These are phyloP conservation scores for Siniperca chuatsi DNA, from an alignment of 2,113 vertebrate species.

Conservation along the genomic window DNA sequence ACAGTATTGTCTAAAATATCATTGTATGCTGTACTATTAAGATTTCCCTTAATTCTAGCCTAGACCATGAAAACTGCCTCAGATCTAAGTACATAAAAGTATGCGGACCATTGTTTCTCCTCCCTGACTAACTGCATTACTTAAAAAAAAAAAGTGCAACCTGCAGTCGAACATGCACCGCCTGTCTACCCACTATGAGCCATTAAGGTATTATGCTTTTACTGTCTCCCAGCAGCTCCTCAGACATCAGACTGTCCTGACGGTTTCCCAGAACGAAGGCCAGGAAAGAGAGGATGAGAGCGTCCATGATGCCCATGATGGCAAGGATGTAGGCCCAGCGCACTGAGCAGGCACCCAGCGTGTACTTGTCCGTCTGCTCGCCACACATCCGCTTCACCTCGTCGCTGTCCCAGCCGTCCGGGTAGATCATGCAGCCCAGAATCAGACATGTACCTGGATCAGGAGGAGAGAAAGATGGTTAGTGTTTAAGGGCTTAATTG, in stretches of 20 bases:
- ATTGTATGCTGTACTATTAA: too few relatives aligned
- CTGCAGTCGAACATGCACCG: not conserved
- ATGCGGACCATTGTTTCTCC: not conserved
- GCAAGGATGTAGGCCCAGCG: slow-evolving; percentile 96
- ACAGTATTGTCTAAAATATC: too few relatives aligned
- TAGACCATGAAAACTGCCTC: not conserved
- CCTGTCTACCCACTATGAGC: not conserved
- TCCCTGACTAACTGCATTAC: not conserved
- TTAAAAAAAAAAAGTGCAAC: not conserved
- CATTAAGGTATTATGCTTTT: slow-evolving; percentile 74
- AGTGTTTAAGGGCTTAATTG: not conserved
- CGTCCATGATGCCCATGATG: slow-evolving; percentile 99
- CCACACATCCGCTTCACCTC: slow-evolving; percentile 99
- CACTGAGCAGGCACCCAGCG: slow-evolving; percentile 92
- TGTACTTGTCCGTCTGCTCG: slow-evolving; percentile 99
- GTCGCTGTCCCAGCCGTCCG: slow-evolving; percentile 98
- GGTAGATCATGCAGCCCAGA: slow-evolving; percentile 99
- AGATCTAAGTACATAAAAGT: not conserved
- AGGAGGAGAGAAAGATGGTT: slow-evolving; percentile 44
- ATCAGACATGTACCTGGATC: slow-evolving; percentile 93
- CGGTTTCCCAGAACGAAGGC: slow-evolving; percentile 92
- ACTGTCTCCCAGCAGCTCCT: slow-evolving; percentile 97
- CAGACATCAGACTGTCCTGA: slow-evolving; percentile 97
- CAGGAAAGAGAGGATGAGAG: slow-evolving; percentile 86
- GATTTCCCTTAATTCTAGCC: too few relatives aligned